phyloP scores from a whole-genome alignment of 2,888 invertebrate genomes.

The Mechanitis messenoides region DNA sequence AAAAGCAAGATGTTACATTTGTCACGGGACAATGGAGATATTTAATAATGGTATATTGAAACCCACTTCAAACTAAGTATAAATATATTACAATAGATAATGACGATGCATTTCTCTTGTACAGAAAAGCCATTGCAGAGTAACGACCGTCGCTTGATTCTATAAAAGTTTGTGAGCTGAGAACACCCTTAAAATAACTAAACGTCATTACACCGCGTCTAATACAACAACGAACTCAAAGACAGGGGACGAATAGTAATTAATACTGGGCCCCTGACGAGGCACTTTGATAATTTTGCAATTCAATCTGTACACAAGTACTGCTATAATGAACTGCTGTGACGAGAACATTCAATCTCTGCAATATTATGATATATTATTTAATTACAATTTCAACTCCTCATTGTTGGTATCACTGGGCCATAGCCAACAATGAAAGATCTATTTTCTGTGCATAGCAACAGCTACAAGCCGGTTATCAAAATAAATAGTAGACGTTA shows the following conservation, averaged over 20 bases:
- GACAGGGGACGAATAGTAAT: slow-evolving; percentile 45
- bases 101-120: slow-evolving; percentile 48
- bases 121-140: slow-evolving; percentile 45
- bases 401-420: no score
- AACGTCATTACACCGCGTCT: slow-evolving; percentile 51
- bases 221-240: slow-evolving; percentile 36
- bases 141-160: slow-evolving; percentile 30
- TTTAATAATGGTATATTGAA: no score
- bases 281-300: slow-evolving; percentile 36
- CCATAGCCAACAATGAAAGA: background rate
- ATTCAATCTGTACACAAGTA: slow-evolving; percentile 16
- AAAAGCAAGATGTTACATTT: no score
- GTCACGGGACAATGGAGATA: no score
- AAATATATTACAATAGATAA: slow-evolving; percentile 22
- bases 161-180: slow-evolving; percentile 41
- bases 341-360: background rate
- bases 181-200: slow-evolving; percentile 30
- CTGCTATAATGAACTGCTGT: background rate
- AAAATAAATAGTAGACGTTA: slow-evolving; percentile 55
- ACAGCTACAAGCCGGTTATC: slow-evolving; percentile 49
- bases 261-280: slow-evolving; percentile 54
- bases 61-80: no score
- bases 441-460: slow-evolving; percentile 41
- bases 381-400: no score
- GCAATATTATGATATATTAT: no score